phyloP scores from a whole-genome alignment of 1,140 invertebrate genomes.

The Macrocentrus cingulum region DNA sequence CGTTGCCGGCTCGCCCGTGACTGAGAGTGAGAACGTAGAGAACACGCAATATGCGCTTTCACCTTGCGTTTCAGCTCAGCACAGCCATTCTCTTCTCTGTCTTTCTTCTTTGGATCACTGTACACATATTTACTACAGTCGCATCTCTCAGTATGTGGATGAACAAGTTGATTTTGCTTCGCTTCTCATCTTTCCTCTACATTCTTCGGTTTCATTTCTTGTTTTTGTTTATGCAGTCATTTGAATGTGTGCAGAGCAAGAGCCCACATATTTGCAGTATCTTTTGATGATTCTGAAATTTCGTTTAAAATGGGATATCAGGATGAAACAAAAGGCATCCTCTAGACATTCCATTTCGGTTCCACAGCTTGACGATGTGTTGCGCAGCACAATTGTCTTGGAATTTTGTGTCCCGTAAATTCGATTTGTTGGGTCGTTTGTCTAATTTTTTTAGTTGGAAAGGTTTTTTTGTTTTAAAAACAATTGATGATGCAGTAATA shows the following conservation, averaged over 20 bases:
- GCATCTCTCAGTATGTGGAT: neutral
- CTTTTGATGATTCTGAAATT: neutral
- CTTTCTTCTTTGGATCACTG: neutral
- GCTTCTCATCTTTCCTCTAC: too few relatives aligned
- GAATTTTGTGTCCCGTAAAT: too few relatives aligned
- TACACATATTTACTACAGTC: neutral
- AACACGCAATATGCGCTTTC: conserved; percentile 55
- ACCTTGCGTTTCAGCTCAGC: conserved; percentile 39
- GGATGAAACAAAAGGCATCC: conserved; percentile 2
- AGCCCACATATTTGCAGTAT: too few relatives aligned
- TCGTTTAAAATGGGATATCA: neutral
- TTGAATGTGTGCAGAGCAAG: too few relatives aligned
- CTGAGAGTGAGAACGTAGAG: conserved; percentile 39
- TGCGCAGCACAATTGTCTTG: neutral
- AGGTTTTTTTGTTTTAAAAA: too few relatives aligned
- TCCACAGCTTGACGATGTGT: neutral
- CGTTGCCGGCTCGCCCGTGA: conserved; percentile 53
- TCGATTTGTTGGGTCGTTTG: too few relatives aligned
- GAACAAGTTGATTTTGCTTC: too few relatives aligned
- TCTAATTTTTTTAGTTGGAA: too few relatives aligned
- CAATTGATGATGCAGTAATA: too few relatives aligned
- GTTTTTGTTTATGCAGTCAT: too few relatives aligned
- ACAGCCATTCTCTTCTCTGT: conserved; percentile 11
- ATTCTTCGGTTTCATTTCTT: too few relatives aligned
- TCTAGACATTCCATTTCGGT: neutral